These are phyloP conservation scores for Oryzias celebensis DNA, from an alignment of 2,113 vertebrate species.

Conservation along the genomic window DNA sequence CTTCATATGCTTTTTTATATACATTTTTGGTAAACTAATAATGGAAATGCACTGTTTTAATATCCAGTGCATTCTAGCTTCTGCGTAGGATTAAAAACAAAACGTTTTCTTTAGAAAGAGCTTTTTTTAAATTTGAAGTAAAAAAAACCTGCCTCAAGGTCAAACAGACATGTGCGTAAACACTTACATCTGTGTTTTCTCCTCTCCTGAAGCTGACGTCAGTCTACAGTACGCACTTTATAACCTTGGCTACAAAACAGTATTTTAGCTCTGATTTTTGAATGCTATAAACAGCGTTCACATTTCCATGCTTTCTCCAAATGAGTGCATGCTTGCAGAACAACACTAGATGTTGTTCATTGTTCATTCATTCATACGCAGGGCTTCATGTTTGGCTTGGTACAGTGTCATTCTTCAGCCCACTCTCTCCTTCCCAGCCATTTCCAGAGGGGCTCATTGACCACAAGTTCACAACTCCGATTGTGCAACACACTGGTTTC, in stretches of 20 bases:
- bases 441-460: slow-evolving; percentile 54
- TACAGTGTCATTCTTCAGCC: slow-evolving; percentile 68
- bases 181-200: slow-evolving; percentile 35
- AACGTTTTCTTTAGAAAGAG: slow-evolving; percentile 40
- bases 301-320: slow-evolving; percentile 16
- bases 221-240: slow-evolving; percentile 8
- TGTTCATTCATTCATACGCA: slow-evolving; percentile 78
- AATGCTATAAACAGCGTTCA: slow-evolving; percentile 42
- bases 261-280: slow-evolving; percentile 18
- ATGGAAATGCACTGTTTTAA: too few relatives aligned
- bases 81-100: slow-evolving; percentile 31
- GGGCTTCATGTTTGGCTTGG: slow-evolving; percentile 67
- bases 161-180: slow-evolving; percentile 22
- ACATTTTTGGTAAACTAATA: too few relatives aligned
- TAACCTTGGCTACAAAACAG: slow-evolving; percentile 21
- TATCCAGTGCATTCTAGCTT: too few relatives aligned
- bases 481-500: slow-evolving; percentile 71
- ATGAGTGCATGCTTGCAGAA: slow-evolving; percentile 8
- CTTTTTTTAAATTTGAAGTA: slow-evolving; percentile 29
- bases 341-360: slow-evolving; percentile 67
- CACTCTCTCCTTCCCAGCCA: slow-evolving; percentile 60
- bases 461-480: slow-evolving; percentile 68
- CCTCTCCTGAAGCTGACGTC: slow-evolving; percentile 46
- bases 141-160: slow-evolving; percentile 34
- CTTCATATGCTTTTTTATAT: too few relatives aligned